Conservation (phyloP, 2,113 vertebrate genomes). For the Chaetorhynchus papuensis region DNA sequence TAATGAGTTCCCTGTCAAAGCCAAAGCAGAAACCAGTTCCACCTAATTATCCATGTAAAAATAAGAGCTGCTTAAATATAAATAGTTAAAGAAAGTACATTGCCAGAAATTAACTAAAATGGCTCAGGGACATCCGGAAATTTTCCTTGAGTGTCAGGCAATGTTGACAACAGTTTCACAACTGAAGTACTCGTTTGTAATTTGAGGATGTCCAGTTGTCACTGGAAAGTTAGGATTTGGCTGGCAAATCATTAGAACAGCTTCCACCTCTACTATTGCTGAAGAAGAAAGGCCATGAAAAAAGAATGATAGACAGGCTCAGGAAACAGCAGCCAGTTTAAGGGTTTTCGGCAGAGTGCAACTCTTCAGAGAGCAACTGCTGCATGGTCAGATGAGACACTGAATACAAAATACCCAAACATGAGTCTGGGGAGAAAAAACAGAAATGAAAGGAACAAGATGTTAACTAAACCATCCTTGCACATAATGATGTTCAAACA, state of each 20-base stretch:
- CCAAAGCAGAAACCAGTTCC: background rate
- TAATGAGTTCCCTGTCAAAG: background rate
- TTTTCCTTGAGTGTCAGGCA: background rate
- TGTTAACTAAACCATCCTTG: background rate
- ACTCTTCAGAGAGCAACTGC: background rate
- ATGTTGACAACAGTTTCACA: background rate
- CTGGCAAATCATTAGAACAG: background rate
- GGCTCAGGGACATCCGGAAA: background rate
- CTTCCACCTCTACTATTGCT: background rate
- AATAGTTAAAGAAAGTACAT: background rate
- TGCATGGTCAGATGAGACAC: background rate
- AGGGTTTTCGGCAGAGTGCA: background rate
- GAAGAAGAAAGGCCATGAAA: background rate
- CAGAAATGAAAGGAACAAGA: constrained; percentile 3
- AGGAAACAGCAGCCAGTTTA: background rate
- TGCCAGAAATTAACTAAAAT: background rate
- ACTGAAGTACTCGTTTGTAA: background rate
- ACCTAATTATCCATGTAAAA: background rate
- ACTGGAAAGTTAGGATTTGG: background rate
- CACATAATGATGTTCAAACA: background rate
- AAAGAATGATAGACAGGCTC: background rate
- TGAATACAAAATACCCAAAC: background rate
- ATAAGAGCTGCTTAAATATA: background rate
- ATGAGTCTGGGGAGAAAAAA: background rate
- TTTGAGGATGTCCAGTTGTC: background rate